Evolutionary conservation across 2,113 vertebrate genomes (phyloP).

Genomic region (Ellobius talpinus): DNA sequence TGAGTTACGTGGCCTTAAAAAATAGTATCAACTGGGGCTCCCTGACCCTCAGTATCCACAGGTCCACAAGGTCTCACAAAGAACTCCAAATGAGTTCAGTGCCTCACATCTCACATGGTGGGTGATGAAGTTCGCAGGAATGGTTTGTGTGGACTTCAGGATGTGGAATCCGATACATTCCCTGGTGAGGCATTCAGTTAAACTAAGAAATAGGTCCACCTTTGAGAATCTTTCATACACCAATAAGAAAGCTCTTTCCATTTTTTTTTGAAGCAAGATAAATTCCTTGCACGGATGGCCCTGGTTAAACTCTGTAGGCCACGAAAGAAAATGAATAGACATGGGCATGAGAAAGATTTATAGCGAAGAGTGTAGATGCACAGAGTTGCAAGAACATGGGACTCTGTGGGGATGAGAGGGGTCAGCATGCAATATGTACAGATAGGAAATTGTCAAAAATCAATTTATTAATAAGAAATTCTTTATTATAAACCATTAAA

Average conservation of each 20-base stretch:
- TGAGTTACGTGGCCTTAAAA: conserved; percentile 35
- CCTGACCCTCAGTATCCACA: background rate
- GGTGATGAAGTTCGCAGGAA: background rate
- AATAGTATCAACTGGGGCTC: conserved; percentile 15
- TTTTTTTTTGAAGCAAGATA: background rate
- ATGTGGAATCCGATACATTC: background rate
- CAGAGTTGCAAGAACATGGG: no score
- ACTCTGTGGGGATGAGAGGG: background rate
- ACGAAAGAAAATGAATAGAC: background rate
- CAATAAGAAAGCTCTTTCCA: background rate
- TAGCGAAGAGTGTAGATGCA: background rate
- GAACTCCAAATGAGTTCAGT: background rate
- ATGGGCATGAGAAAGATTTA: background rate
- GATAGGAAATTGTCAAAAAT: background rate
- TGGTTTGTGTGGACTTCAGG: background rate
- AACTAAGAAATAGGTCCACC: background rate
- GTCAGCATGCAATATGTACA: background rate
- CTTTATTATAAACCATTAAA: background rate
- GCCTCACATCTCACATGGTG: no score
- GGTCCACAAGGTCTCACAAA: background rate
- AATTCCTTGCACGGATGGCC: background rate
- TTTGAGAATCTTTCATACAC: background rate
- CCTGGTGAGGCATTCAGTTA: background rate
- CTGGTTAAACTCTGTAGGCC: background rate
- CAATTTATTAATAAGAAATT: background rate